Base-by-base conservation (phyloP, 2,113 vertebrate species). In the Ictidomys tridecemlineatus region DNA sequence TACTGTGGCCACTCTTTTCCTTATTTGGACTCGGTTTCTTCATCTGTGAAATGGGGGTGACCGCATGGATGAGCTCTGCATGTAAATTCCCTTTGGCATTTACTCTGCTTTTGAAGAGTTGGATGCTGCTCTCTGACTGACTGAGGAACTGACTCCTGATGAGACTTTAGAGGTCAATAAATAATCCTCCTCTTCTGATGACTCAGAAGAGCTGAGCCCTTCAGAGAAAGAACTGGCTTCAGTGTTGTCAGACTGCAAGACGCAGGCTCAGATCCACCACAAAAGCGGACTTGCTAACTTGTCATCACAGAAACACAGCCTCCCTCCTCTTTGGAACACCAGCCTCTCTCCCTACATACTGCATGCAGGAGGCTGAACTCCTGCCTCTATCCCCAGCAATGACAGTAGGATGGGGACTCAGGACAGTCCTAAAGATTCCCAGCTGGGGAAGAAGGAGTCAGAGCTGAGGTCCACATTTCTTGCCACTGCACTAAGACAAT, bases 1-100 rank as follows among this genome's bases (percentile, higher is more conserved):
- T 51, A 34, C 17, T 51, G 12, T 20, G 16, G 26, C 53, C 79
- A 8, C 4, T 51, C 45, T 83, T 82, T 70, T 56, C 42, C 9
- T 83, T 20, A 4, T 26, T 86, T 37, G 51, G 30, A 45, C 58
- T 97, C 74, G 61, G 37, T 80, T 97, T 97, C 61, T 72, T 70
- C 82, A 77, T 89, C 85, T 91, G 56, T 79, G 48, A 89, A 56
- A 72, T 89, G 70, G 86, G 56, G 11, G 0, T 8, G 28, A 67
- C 17, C 13, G 24, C 28, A 28, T 1, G 73, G 24, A 67, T 83
- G 56, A 39, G 17, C 24, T 28, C 61, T 26, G 67, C 67, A 18
- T 63, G 73, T 16, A 67, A 85, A 13, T 63, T 83, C 48, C 42
- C 53, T 93, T 53, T 42, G 16, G 37, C 9, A 45, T 8, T 51